phyloP scores from a whole-genome alignment of 2,113 vertebrate genomes.

The Hemibagrus wyckioides region DNA sequence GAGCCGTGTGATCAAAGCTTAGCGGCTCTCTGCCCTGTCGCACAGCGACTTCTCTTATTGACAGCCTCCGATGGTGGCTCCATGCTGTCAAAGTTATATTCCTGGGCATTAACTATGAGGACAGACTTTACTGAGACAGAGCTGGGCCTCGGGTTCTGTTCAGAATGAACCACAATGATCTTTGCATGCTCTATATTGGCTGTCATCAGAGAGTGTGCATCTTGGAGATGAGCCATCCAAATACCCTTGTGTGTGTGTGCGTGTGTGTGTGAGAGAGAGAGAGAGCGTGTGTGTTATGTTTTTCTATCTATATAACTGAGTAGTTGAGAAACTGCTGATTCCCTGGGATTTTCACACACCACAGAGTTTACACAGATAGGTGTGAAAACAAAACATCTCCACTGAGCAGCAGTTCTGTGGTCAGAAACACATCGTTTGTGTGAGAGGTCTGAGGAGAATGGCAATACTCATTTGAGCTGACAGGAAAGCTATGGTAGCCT shows the following conservation, averaged over 20 bases:
- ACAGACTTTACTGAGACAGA: constrained; percentile 19
- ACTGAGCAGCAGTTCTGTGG: not conserved
- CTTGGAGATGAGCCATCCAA: constrained; percentile 19
- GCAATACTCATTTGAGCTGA: not conserved
- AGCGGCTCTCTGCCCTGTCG: constrained; percentile 27
- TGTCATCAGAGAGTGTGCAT: constrained; percentile 15
- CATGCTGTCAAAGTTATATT: constrained; percentile 13
- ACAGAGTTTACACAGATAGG: not conserved
- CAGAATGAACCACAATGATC: constrained; percentile 9
- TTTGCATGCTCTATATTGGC: constrained; percentile 32
- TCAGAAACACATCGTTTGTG: not conserved
- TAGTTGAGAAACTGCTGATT: constrained; percentile 1
- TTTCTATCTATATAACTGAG: not conserved
- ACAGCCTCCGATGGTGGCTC: constrained; percentile 4
- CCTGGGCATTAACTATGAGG: constrained; percentile 17
- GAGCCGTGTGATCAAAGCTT: constrained; percentile 52
- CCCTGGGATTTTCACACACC: not conserved
- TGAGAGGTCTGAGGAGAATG: not conserved
- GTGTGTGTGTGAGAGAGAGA: not conserved
- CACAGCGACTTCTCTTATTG: constrained; percentile 16
- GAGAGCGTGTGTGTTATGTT: not conserved
- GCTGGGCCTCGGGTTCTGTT: constrained; percentile 14
- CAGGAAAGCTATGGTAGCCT: not conserved
- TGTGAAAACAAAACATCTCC: not conserved
- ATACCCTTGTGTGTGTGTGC: not conserved